Base-by-base conservation (phyloP, 2,113 vertebrate species). In the Myotis davidii region DNA sequence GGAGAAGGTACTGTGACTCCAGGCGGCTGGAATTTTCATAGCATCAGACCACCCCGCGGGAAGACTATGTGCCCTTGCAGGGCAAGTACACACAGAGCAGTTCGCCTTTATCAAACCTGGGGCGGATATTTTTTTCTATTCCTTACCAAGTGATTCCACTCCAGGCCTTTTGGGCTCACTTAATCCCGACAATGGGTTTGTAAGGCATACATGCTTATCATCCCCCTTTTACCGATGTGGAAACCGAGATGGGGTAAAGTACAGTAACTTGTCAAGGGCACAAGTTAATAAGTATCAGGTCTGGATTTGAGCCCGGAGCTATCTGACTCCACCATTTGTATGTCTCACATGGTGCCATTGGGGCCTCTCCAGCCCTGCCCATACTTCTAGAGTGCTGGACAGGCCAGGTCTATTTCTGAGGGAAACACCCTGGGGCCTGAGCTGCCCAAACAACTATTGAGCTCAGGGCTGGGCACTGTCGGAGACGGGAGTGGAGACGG, bases 21-120 rank as follows among this genome's bases (percentile, higher is more conserved):
- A 92, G 65, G 81, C 87, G 92, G 65, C 76, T 92, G 85, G 88
- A 88, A 92, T 90, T 64, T 65, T 69, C 45, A 70, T 70, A 74
- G 52, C 70, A 70, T 56, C 39, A 82, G 79, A 56, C 77, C 79
- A 87, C 84, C 76, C 12, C 76, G 69, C 87, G 45, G 59, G 88
- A 25, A 94, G 42, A 73, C 72, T 61, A 50, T 3, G 11, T 48
- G 69, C 42, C 37, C 5, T 78, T 56, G 69, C 39, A 85, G 86
- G 42, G 73, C 69, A 90, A 56, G 42, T 81, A 10, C 18, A 70
- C 69, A 48, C 79, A 74, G n/a, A 92, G 23, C 88, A 74, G 13
- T 29, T 73, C 54, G 48, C 42, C 37, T 16, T 16, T 20, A n/a
- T 12, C n/a, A 65, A 74, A 65, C 45, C 48, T 73, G 45, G 23